A percentile compares a stretch with the other conserved stretches of the same genome.
Conservation (phyloP, 2,113 vertebrate species). For the Grammomys surdaster region DNA sequence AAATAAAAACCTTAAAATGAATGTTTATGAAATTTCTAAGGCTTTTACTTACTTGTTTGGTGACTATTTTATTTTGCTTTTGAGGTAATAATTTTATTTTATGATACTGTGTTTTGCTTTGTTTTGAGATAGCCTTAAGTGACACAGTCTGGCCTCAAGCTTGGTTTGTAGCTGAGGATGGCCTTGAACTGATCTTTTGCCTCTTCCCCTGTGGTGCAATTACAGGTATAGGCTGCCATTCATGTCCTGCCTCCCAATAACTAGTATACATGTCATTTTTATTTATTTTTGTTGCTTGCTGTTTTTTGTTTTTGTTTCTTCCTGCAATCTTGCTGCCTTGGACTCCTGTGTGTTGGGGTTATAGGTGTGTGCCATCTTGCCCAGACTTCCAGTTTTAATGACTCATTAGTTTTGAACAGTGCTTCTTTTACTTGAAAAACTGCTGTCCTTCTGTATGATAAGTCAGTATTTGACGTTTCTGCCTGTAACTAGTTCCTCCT, state of each 20-base stretch:
- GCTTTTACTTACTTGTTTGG: background rate
- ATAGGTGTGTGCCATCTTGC: background rate
- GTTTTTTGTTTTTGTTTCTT: background rate
- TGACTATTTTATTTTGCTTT: background rate
- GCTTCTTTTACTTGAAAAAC: constrained; percentile 21
- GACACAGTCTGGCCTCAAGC: background rate
- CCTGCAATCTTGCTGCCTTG: background rate
- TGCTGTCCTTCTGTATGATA: background rate
- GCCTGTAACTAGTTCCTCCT: background rate
- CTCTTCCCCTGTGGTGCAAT: background rate
- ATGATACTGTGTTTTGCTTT: background rate
- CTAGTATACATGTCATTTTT: background rate
- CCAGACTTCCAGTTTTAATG: background rate
- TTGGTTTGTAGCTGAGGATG: background rate
- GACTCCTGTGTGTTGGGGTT: background rate
- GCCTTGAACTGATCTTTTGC: background rate
- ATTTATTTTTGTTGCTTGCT: background rate
- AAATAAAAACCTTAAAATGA: background rate
- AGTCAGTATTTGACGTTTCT: constrained; percentile 15
- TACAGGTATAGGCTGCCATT: too few relatives aligned
- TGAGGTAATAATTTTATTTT: background rate
- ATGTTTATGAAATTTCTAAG: background rate
- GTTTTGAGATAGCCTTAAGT: background rate
- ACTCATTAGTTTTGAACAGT: background rate
- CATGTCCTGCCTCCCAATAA: background rate